Base-by-base conservation (phyloP, 2,797 vertebrate species). In the Lagodon rhomboides region DNA sequence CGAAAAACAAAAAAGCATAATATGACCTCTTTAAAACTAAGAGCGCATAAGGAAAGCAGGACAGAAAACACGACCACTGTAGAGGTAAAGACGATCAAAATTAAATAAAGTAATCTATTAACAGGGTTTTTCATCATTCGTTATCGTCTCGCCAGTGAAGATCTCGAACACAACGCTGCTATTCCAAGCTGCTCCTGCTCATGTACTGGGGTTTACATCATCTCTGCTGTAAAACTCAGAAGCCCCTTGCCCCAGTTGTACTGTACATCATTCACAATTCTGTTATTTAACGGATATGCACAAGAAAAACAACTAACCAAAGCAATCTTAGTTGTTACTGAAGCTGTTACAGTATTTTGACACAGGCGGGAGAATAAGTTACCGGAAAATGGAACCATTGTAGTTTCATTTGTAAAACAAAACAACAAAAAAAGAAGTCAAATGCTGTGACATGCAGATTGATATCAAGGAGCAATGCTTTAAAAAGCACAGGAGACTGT, bases 391-490 rank as follows among this genome's bases (percentile, higher is more conserved):
- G 41, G 7, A 46, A 77, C 62, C 16, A 23, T 23, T 64, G 65
- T 49, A 70, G 54, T 51, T 59, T 73, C 58, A 58, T 66, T 61
- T 20, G 68, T 69, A 49, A 67, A 76, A 85, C n/a, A 34, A 34
- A 34, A 34, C 8, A 34, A 6, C 8, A 34, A 34, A 34, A 9
- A 6, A 9, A 34, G 34, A 34, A 34, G 34, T 55, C 23, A 51
- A 76, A 41, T 18, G 64, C 65, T 53, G 64, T 34, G 22, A 73
- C 85, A 86, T 91, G 87, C 87, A 89, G 72, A 38, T 43, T 16
- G 8, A 72, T 27, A 69, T 70, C 67, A 71, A 56, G 73, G 67
- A 83, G 38, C 18, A 27, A 73, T 6, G 73, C 61, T 30, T 72
- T 15, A 55, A 60, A 80, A 68, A 85, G 73, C 73, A 71, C 61